A percentile compares a stretch with the other conserved stretches of the same genome.
These are phyloP conservation scores for Epicauta chinensis DNA, from an alignment of 1,140 invertebrate species.

Conservation along the genomic window DNA sequence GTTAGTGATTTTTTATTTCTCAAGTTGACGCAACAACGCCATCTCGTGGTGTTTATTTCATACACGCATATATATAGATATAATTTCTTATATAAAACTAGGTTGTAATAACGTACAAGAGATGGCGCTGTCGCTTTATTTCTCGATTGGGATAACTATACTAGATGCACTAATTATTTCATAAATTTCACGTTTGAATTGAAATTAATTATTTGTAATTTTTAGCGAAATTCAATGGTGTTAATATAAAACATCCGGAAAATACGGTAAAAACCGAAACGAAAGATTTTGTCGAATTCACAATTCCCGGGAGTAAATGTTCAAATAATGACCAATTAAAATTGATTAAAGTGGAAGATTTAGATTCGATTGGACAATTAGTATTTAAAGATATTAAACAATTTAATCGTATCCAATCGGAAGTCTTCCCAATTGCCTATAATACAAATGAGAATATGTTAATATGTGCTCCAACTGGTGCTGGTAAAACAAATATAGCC, in stretches of 20 bases:
- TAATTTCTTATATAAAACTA: no score
- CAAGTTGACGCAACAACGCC: no score
- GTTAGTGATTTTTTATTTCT: constrained; percentile 14
- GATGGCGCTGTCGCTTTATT: no score
- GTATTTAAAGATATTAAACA: constrained; percentile 81
- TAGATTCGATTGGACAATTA: constrained; percentile 81
- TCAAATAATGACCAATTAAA: constrained; percentile 61
- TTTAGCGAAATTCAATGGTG: constrained; percentile 28
- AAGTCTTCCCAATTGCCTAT: constrained; percentile 94
- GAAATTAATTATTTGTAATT: background rate
- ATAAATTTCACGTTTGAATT: no score
- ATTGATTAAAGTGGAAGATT: constrained; percentile 50
- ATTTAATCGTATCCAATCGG: constrained; percentile 92
- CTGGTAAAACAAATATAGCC: constrained; percentile 98
- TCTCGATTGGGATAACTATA: no score
- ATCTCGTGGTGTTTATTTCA: no score
- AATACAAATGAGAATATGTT: constrained; percentile 95
- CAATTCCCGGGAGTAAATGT: constrained; percentile 70
- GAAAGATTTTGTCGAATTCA: constrained; percentile 78
- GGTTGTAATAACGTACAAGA: no score
- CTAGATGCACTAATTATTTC: background rate
- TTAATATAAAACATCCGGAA: constrained; percentile 28
- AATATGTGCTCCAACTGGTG: constrained; percentile 93
- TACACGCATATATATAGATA: no score
- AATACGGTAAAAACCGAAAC: constrained; percentile 63